Percentiles rank a stretch among this genome's conserved stretches.
Conservation (phyloP, 2,113 vertebrate genomes). For the Pterocles orientalis region DNA sequence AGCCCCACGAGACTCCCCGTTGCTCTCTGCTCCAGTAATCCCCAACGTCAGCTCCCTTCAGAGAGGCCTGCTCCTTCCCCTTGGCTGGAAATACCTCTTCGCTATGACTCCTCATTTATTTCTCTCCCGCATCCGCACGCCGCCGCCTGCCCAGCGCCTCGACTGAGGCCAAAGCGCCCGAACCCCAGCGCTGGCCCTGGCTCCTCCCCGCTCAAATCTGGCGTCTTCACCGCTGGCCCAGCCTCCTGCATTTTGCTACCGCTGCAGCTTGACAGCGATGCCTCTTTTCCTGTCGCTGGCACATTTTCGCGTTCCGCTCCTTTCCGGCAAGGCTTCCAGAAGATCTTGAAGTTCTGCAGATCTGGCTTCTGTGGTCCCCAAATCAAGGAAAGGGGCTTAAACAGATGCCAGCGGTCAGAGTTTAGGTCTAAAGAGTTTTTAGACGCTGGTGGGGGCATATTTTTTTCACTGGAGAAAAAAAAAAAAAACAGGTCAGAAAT, state of each 20-base stretch:
- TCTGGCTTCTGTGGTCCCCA: neutral
- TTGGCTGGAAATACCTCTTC: neutral
- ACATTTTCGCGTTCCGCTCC: rapidly evolving
- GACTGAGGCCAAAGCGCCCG: neutral
- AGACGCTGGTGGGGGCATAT: neutral
- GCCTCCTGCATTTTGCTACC: neutral
- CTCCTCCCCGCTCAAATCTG: conserved; percentile 44
- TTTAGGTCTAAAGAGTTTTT: neutral
- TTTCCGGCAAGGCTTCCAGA: neutral
- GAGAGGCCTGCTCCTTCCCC: neutral
- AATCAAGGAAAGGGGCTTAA: neutral
- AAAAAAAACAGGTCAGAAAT: neutral
- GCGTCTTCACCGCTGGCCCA: conserved; percentile 25
- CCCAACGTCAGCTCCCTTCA: neutral
- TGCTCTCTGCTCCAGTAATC: neutral
- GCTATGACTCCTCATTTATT: neutral
- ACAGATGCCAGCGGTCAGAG: neutral
- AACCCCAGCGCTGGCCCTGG: neutral
- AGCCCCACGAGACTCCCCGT: neutral
- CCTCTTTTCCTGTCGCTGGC: neutral
- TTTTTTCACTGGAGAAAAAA: neutral
- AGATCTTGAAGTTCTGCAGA: neutral
- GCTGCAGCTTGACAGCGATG: neutral
- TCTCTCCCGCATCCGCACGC: neutral
- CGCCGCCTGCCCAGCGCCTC: neutral